Evolutionary conservation across 2,113 vertebrate species (phyloP), one percentile per base, ranked within the genome.

Genomic region (Aplodontia rufa): DNA sequence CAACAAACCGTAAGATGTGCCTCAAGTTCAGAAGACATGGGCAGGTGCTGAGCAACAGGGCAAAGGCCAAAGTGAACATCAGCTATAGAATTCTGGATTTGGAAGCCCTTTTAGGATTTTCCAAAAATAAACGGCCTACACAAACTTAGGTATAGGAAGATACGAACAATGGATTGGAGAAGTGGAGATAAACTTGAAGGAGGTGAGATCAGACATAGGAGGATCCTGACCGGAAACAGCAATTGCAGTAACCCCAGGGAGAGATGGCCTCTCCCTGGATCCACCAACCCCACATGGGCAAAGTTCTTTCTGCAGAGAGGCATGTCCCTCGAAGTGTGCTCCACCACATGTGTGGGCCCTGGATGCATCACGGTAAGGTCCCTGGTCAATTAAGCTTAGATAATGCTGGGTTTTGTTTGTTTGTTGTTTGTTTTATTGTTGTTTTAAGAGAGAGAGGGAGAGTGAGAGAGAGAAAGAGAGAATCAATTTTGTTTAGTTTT

Each of bases 331-430:
- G 20, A 53, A 24, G n/a, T 53, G 30, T 28, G 20, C 24, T 66
- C 30, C 5, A 19, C 68, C 35, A 1, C 19, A 42, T 14, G 6
- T 37, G 0, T 28, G 8, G 37, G 2, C 19, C 9, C 19, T 1
- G 69, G 19, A 14, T 10, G 8, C 68, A 91, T 32, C 24, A 42
- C 4, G 37, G 11, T 45, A n/a, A 64, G 26, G 19, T 78, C 85
- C 82, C 16, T 62, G 12, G 47, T 81, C 81, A 94, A 72, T 40
- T 78, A 71, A 45, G 53, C 55, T 60, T 82, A 82, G 42, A 96
- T 91, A 72, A 68, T 74, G 16, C 66, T 78, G n/a, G 19, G 11
- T 81, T n/a, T n/a, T n/a, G n/a, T n/a, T n/a, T n/a, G n/a, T n/a
- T n/a, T n/a, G n/a, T n/a, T n/a, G n/a, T n/a, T n/a, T n/a, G n/a